Evolutionary conservation across 1,140 invertebrate genomes (phyloP).

Genomic region (Oscheius sp.): DNA sequence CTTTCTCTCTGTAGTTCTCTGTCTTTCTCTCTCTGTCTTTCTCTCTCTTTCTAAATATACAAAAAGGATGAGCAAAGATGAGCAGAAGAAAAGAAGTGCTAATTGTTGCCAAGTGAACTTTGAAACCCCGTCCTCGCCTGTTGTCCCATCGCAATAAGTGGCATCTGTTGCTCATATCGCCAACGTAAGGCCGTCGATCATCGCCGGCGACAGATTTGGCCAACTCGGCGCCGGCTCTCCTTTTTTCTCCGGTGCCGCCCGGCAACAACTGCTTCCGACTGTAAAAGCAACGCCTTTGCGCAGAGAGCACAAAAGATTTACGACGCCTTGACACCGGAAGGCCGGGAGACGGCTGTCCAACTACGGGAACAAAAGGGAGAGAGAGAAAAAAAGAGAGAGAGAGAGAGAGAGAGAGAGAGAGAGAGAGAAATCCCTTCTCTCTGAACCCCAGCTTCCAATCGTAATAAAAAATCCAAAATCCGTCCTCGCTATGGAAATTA

Average conservation of each 20-base stretch:
- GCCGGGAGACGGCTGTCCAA: not conserved
- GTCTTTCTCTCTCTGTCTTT: no score
- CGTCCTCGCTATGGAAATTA: not conserved
- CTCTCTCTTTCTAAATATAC: no score
- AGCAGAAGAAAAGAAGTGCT: no score
- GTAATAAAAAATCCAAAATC: not conserved
- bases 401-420: no score
- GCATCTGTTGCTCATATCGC: no score
- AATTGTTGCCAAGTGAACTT: no score
- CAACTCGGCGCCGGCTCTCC: not conserved
- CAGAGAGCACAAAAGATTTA: constrained; percentile 10
- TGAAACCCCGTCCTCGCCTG: not conserved
- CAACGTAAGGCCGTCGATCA: not conserved
- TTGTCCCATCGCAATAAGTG: not conserved
- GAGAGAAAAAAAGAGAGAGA: no score
- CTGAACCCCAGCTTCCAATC: not conserved
- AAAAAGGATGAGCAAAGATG: no score
- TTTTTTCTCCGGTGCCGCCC: not conserved
- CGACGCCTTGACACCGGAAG: not conserved
- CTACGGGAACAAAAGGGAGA: no score
- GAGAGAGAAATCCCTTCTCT: no score
- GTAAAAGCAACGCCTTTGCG: constrained; percentile 13
- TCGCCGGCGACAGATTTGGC: not conserved
- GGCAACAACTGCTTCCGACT: constrained; percentile 5
- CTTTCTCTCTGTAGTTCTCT: no score